Conservation (phyloP, 2,113 vertebrate genomes). For the Gavia stellata region DNA sequence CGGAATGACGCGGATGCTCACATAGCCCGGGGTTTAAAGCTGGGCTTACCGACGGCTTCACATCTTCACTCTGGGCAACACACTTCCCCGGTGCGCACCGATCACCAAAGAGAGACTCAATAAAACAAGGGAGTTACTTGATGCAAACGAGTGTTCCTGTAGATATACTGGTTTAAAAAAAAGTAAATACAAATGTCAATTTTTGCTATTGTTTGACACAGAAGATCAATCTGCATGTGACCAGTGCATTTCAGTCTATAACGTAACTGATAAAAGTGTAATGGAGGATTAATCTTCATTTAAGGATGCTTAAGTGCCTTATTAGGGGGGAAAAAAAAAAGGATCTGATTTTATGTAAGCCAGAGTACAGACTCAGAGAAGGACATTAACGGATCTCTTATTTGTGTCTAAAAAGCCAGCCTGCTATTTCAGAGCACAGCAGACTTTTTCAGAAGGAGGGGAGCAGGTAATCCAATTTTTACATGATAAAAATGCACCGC, state of each 20-base stretch:
- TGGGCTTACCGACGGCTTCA: not conserved
- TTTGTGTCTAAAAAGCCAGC: not conserved
- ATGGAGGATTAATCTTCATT: not conserved
- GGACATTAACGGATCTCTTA: not conserved
- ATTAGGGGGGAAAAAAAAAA: not conserved
- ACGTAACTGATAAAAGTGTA: not conserved
- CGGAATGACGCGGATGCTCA: not conserved
- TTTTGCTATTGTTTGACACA: not conserved
- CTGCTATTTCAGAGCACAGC: not conserved
- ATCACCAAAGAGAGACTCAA: not conserved
- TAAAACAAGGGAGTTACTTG: not conserved
- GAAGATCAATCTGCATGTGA: not conserved
- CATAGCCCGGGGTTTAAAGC: not conserved
- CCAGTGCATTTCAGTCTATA: not conserved
- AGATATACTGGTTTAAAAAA: not conserved
- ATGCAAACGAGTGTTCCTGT: not conserved
- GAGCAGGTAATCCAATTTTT: not conserved
- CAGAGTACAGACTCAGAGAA: not conserved
- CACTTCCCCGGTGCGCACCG: accelerated
- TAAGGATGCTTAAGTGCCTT: not conserved
- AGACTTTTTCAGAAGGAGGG: not conserved
- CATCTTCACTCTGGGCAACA: not conserved
- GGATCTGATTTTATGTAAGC: not conserved
- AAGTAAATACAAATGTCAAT: not conserved
- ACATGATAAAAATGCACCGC: not conserved